Evolutionary conservation across 2,797 vertebrate species (phyloP), one percentile per base, ranked within the genome.

Genomic region (Sebastes hubbsi): DNA sequence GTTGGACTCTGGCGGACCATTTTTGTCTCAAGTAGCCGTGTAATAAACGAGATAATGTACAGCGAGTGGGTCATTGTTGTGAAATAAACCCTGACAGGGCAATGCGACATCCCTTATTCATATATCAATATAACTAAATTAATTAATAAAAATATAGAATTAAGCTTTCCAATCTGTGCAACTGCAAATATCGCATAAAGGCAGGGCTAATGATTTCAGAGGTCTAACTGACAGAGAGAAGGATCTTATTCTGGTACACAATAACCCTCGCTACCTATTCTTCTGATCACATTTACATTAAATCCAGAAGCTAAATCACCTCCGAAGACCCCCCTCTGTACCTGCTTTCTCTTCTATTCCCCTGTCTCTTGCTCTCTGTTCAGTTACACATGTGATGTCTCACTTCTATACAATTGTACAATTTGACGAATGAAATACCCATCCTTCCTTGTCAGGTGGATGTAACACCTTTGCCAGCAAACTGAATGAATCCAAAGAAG

Each of bases 291-390:
- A 78, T 87, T 91, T 72, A 74, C 71, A 81, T 87, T 85, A 42
- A 78, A 66, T 62, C 60, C 54, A 83, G 82, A 58, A 64, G 59
- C 75, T 86, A 83, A 90, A 91, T 91, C 81, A 82, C 72, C 46
- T 58, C 75, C 61, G 80, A 49, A 72, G 56, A 54, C 60, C 56
- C 8, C 27, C 25, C 59, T 29, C 75, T 71, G 74, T 81, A 87
- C 24, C 52, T 27, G 68, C 77, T 84, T 86, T 89, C 81, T 86
- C 72, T 34, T 89, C 82, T 88, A 84, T 88, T 91, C 88, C 85
- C 77, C 56, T 63, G 83, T 73, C 83, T 80, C 77, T 63, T 87
- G 81, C 84, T 84, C 81, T 67, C 75, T 72, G 63, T 85, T 90
- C 76, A 38, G 80, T 55, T 81, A 88, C 89, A 91, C 65, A 77